Base-by-base conservation (phyloP, 1,140 invertebrate species). In the Drosophila kurseongensis region DNA sequence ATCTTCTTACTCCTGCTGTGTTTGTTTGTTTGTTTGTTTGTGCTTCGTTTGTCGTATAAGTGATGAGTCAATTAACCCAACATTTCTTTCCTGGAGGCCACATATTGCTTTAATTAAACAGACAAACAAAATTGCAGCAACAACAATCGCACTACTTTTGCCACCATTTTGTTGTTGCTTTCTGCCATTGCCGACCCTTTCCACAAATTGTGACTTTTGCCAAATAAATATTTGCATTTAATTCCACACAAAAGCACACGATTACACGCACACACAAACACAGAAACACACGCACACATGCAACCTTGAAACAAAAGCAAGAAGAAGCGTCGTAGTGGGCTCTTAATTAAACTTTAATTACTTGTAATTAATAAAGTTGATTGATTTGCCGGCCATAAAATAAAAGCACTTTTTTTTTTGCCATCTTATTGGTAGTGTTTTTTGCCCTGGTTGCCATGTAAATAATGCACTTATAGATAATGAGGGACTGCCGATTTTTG, bases 101-200 rank as follows among this genome's bases (percentile, higher is more conserved):
- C 84, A 89, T 89, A 89, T 89, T 89, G 84, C 84, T 89, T 89
- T 89, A 89, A 89, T 89, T 89, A 89, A 89, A 89, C 84, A 89
- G 80, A 88, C 83, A 88, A 88, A 80, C 78, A 85, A 81, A 75
- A 79, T 75, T 80, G 58, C 81, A 86, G 35, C 69, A 69, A 51
- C 57, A 75, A 42, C 76, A 76, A 52, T 51, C 61, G 78, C 83
- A 82, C 79, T 79, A 76, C 79, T 86, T 77, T 78, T 68, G 61
- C 35, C 58, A 62, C 48, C 61, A 67, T 54, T 75, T 84, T 79
- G 75, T 51, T 55, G 59, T 18, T 35, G 35, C n/a, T 47, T 8
- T 32, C 29, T 32, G 29, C 29, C 29, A 32, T 12, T 12, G 13
- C 8, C 8, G 1, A 7, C 2, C 29, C 40, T 51, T 58, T 55